Evolutionary conservation across 2,797 vertebrate species (phyloP), one percentile per base, ranked within the genome.

Genomic region (Tarsius wallacei): DNA sequence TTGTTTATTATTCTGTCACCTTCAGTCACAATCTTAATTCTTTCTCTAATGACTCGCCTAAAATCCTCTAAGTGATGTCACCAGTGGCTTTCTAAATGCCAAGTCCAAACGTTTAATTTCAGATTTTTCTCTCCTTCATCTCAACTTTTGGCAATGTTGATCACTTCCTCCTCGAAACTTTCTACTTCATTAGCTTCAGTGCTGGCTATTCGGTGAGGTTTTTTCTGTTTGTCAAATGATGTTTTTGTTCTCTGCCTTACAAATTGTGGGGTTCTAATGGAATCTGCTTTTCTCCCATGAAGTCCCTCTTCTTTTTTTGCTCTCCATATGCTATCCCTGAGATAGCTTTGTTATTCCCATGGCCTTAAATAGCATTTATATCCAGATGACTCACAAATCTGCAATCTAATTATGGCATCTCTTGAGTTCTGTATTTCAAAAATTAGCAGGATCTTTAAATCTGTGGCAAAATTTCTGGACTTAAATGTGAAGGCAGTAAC

Each of bases 401-500:
- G 42, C 55, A 83, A 26, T 95, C 80, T 90, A 94, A 83, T 82
- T 57, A 76, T 59, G 53, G 51, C 36, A 49, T 77, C 81, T 94
- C 42, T 22, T 63, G 68, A 93, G 57, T 82, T 93, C n/a, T 86
- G 4, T 16, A 59, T 86, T 96, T 94, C 19, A 66, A 68, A 85
- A 80, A 11, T 81, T 94, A 80, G 76, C 15, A 87, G 28, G 57
- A 87, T 77, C 31, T 77, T 61, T 64, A 74, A 95, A 66, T 36
- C 5, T 70, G 26, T 76, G 28, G 28, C 28, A 90, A 61, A 0
- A 53, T 85, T 59, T 94, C 19, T 94, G 84, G 36, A 11, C 33
- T 92, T 91, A 93, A 83, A 42, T 12, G 66, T 74, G 74, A 96
- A 91, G 63, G 42, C 17, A 88, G n/a, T 78, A 73, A 33, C n/a